Evolutionary conservation across 2,797 vertebrate species (phyloP).

Genomic region (Leptatherina wallacei): DNA sequence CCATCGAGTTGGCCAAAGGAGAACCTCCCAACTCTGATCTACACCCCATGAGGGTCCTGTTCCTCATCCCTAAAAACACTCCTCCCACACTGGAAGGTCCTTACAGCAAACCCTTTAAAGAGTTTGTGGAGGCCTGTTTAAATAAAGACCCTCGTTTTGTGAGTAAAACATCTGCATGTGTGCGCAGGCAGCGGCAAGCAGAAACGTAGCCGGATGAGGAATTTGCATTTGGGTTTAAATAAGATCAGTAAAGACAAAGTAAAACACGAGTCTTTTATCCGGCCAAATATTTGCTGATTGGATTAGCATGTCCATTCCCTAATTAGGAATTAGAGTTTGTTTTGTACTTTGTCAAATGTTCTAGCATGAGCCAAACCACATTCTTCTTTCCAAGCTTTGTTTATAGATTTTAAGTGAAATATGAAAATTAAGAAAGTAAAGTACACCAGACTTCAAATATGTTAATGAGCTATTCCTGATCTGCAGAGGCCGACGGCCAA

Average conservation of each 20-base stretch:
- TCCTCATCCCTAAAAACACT: slow-evolving; percentile 98
- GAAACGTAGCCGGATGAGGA: slow-evolving; percentile 14
- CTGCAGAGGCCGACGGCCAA: slow-evolving; percentile 95
- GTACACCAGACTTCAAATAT: slow-evolving; percentile 2
- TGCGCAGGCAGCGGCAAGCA: background rate
- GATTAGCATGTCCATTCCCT: slow-evolving; percentile 16
- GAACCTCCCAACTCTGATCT: slow-evolving; percentile 98
- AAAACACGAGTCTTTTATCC: slow-evolving; percentile 23
- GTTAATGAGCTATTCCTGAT: background rate
- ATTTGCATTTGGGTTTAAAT: background rate
- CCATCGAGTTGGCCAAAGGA: slow-evolving; percentile 98
- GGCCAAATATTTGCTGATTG: slow-evolving; percentile 20
- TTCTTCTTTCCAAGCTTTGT: slow-evolving; percentile 1
- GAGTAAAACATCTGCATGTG: slow-evolving; percentile 72
- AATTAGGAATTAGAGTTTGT: slow-evolving; percentile 19
- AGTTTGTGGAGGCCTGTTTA: slow-evolving; percentile 98
- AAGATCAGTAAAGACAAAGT: background rate
- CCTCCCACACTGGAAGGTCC: slow-evolving; percentile 95
- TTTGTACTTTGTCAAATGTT: slow-evolving; percentile 20
- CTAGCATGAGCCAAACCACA: slow-evolving; percentile 8
- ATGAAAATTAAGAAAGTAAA: background rate
- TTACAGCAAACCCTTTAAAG: slow-evolving; percentile 98
- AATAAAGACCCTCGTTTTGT: slow-evolving; percentile 99
- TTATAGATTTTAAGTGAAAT: background rate
- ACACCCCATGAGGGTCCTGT: slow-evolving; percentile 98